These are phyloP conservation scores for Tetranychus cinnabarinus DNA, from an alignment of 1,140 invertebrate genomes.

Conservation along the genomic window DNA sequence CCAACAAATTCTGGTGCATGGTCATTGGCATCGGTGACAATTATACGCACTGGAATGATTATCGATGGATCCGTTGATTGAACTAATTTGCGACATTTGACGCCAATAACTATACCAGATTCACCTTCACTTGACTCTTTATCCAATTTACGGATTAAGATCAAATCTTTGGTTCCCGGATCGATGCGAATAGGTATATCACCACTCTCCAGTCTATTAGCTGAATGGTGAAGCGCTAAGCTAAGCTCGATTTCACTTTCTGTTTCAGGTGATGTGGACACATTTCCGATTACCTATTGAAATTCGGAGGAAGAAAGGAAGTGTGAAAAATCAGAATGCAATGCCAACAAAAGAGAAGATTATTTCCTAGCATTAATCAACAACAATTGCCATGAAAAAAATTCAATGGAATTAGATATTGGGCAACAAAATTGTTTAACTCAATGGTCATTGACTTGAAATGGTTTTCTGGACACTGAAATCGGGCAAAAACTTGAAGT, in stretches of 20 bases:
- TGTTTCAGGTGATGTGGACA: slow-evolving; percentile 26
- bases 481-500: too few relatives aligned
- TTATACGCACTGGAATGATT: slow-evolving; percentile 62
- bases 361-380: background rate
- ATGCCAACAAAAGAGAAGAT: background rate
- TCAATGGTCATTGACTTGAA: too few relatives aligned
- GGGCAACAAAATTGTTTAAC: too few relatives aligned
- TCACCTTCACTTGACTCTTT: slow-evolving; percentile 32
- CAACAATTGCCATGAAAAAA: too few relatives aligned
- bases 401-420: too few relatives aligned
- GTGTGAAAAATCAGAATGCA: background rate
- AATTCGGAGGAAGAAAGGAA: background rate
- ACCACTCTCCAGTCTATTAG: background rate
- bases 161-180: slow-evolving; percentile 50
- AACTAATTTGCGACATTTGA: slow-evolving; percentile 16
- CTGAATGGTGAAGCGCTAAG: slow-evolving; percentile 25
- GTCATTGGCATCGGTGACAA: slow-evolving; percentile 78
- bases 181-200: slow-evolving; percentile 44
- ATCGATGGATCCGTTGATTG: slow-evolving; percentile 44
- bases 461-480: too few relatives aligned
- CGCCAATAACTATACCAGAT: slow-evolving; percentile 12
- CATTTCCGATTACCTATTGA: slow-evolving; percentile 15
- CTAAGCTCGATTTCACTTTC: slow-evolving; percentile 41
- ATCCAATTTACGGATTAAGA: slow-evolving; percentile 46
- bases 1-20: slow-evolving; percentile 37